These are phyloP conservation scores for Orius laevigatus DNA, from an alignment of 1,140 invertebrate genomes.

Conservation along the genomic window DNA sequence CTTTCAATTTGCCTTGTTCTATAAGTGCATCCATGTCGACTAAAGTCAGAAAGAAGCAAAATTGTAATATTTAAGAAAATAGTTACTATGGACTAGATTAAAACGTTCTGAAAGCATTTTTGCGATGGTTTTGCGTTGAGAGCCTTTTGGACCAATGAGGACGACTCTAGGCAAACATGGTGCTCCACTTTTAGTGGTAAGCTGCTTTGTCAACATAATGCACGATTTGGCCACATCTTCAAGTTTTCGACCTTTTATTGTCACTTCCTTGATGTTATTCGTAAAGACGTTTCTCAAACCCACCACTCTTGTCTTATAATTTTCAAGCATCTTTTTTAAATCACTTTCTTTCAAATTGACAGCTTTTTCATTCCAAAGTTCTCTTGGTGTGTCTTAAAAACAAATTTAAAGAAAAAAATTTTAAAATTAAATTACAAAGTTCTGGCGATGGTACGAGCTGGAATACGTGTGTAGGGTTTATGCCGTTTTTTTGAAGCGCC, in stretches of 20 bases:
- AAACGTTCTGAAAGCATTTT: conserved; percentile 23
- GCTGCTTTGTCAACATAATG: conserved; percentile 18
- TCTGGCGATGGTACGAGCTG: conserved; percentile 27
- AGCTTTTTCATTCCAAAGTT: conserved; percentile 1
- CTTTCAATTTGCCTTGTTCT: conserved; percentile 29
- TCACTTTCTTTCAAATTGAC: neutral
- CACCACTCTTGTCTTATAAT: neutral
- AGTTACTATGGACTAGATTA: conserved; percentile 23
- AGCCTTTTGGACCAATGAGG: conserved; percentile 24
- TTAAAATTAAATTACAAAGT: conserved; percentile 7
- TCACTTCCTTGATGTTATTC: conserved; percentile 21
- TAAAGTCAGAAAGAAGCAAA: conserved; percentile 21
- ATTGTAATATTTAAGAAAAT: conserved; percentile 3
- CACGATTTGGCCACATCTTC: conserved; percentile 23
- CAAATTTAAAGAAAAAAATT: neutral
- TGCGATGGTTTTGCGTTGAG: conserved; percentile 21
- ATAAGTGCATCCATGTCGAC: conserved; percentile 37
- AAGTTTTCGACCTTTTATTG: conserved; percentile 20
- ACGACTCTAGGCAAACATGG: conserved; percentile 23
- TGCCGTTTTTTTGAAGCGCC: conserved; percentile 27
- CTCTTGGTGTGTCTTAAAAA: neutral
- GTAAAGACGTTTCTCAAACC: neutral
- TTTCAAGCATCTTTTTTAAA: neutral
- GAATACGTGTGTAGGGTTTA: conserved; percentile 33
- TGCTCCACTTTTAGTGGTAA: conserved; percentile 19